These are phyloP conservation scores for Rhyacichthys aspro DNA, from an alignment of 2,797 vertebrate species.

Conservation along the genomic window DNA sequence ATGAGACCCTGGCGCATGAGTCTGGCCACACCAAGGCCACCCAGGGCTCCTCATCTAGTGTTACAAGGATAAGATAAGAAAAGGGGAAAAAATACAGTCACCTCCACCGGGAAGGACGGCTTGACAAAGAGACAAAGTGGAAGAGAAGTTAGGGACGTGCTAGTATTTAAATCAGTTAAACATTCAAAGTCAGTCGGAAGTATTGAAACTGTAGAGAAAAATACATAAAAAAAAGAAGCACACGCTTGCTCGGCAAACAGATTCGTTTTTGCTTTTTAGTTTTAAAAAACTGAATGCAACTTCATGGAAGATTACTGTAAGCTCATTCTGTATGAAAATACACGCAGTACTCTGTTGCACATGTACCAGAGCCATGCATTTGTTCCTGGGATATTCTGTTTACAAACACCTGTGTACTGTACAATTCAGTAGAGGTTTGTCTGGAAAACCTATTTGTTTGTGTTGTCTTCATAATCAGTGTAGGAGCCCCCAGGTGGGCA, in stretches of 20 bases:
- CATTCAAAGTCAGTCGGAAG: constrained; percentile 73
- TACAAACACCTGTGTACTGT: constrained; percentile 66
- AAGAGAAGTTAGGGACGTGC: constrained; percentile 57
- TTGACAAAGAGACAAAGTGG: constrained; percentile 43
- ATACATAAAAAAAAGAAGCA: constrained; percentile 69
- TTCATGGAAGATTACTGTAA: constrained; percentile 58
- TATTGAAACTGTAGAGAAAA: constrained; percentile 69
- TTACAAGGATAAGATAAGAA: constrained; percentile 68
- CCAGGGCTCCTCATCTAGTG: constrained; percentile 73
- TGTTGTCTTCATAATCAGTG: constrained; percentile 65
- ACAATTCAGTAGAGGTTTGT: constrained; percentile 54
- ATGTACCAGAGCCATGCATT: constrained; percentile 74
- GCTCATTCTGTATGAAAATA: constrained; percentile 62
- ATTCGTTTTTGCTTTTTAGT: constrained; percentile 42
- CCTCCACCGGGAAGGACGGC: constrained; percentile 56
- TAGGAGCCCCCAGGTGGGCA: constrained; percentile 56
- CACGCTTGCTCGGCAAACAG: constrained; percentile 83
- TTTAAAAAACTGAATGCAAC: constrained; percentile 74
- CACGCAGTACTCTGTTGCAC: constrained; percentile 66
- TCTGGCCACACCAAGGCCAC: constrained; percentile 76
- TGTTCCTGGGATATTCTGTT: constrained; percentile 65
- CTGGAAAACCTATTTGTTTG: constrained; percentile 52
- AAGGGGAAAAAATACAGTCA: constrained; percentile 46
- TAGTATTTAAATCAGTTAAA: constrained; percentile 75
- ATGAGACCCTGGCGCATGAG: constrained; percentile 84